Percentiles rank a stretch among this genome's conserved stretches.
phyloP scores from a whole-genome alignment of 2,113 vertebrate genomes.

The Centropus bengalensis region DNA sequence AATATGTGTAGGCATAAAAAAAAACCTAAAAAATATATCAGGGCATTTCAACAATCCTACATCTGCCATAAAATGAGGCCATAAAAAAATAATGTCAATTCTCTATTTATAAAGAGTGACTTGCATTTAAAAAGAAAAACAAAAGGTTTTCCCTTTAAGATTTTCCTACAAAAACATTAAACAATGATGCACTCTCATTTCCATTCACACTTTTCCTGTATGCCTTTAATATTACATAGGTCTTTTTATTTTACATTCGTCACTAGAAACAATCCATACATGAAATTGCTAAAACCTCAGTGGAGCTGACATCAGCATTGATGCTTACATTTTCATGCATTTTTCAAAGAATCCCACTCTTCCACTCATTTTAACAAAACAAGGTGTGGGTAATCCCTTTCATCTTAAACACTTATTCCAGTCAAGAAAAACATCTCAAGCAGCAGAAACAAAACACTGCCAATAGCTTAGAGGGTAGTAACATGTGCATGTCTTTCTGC shows the following conservation, averaged over 20 bases:
- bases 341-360: neutral
- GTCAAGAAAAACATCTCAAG: neutral
- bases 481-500: neutral
- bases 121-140: rapidly evolving
- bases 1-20: neutral
- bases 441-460: neutral
- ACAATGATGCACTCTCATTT: neutral
- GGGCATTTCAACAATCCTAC: neutral
- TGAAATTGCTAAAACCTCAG: neutral
- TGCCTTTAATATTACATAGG: neutral
- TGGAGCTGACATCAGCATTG: neutral
- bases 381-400: neutral
- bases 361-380: neutral
- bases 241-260: neutral
- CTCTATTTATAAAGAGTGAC: neutral
- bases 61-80: neutral
- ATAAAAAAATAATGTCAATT: neutral
- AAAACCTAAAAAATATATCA: neutral
- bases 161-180: neutral
- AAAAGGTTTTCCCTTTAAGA: neutral
- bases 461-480: neutral
- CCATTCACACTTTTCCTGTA: neutral
- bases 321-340: neutral
- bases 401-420: neutral
- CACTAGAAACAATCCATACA: neutral